phyloP scores from a whole-genome alignment of 2,113 vertebrate genomes.

The Ameiurus melas region DNA sequence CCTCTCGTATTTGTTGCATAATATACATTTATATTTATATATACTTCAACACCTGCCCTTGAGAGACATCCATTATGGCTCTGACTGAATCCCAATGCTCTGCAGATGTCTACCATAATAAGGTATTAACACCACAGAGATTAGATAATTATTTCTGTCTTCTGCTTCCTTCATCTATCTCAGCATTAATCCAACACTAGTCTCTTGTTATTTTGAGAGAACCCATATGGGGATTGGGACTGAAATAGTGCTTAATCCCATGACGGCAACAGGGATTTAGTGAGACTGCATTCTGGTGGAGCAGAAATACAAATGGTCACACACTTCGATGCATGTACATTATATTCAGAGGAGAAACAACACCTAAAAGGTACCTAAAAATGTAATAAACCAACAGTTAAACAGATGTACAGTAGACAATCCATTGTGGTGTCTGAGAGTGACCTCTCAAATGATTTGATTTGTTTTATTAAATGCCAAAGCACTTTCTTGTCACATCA shows the following conservation, averaged over 20 bases:
- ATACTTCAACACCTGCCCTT: background rate
- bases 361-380: background rate
- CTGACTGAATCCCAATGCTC: background rate
- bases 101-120: background rate
- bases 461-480: background rate
- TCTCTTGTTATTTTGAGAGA: conserved; percentile 39
- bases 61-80: background rate
- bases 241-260: conserved; percentile 74
- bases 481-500: background rate
- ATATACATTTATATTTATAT: background rate
- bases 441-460: background rate
- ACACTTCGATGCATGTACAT: background rate
- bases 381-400: conserved; percentile 1
- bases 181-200: conserved; percentile 19
- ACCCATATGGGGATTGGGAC: conserved; percentile 71
- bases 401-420: background rate
- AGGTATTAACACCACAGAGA: background rate
- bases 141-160: conserved; percentile 9
- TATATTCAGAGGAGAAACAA: background rate
- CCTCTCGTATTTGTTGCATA: background rate
- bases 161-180: conserved; percentile 36
- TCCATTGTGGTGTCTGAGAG: background rate
- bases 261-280: conserved; percentile 69
- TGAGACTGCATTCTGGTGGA: conserved; percentile 26
- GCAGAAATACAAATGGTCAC: background rate